A percentile compares a stretch with the other conserved stretches of the same genome.
Conservation (phyloP, 2,113 vertebrate genomes). For the Cheirogaleus medius region DNA sequence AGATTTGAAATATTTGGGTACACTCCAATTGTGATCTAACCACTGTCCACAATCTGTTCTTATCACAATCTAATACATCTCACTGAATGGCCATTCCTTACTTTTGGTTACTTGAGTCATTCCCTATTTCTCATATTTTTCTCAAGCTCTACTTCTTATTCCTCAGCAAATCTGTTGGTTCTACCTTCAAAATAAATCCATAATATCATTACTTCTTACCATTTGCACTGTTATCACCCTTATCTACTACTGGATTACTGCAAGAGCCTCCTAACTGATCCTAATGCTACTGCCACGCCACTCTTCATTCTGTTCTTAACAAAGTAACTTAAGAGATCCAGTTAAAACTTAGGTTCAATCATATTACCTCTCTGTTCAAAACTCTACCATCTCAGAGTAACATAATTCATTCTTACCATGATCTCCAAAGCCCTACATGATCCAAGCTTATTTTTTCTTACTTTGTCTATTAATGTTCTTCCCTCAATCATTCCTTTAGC, state of each 20-base stretch:
- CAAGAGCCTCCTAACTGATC: background rate
- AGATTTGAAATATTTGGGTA: background rate
- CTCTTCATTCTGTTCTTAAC: background rate
- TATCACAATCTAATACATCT: background rate
- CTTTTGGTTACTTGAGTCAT: background rate
- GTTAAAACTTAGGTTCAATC: background rate
- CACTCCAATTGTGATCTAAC: fast-evolving
- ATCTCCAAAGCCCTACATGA: background rate
- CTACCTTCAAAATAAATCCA: background rate
- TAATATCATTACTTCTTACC: background rate
- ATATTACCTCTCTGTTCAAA: background rate
- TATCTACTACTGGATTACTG: background rate
- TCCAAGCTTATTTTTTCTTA: background rate
- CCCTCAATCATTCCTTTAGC: background rate
- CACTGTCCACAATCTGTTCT: background rate
- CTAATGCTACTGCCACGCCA: background rate
- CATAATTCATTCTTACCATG: background rate
- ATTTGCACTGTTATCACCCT: background rate
- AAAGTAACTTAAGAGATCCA: background rate
- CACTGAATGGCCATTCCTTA: background rate
- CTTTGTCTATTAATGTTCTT: background rate
- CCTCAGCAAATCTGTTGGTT: background rate
- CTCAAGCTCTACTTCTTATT: background rate
- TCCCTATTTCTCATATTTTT: background rate
- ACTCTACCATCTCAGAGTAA: background rate